These are phyloP conservation scores for Microdon myrmicae DNA, from an alignment of 2,888 invertebrate genomes.

Conservation along the genomic window DNA sequence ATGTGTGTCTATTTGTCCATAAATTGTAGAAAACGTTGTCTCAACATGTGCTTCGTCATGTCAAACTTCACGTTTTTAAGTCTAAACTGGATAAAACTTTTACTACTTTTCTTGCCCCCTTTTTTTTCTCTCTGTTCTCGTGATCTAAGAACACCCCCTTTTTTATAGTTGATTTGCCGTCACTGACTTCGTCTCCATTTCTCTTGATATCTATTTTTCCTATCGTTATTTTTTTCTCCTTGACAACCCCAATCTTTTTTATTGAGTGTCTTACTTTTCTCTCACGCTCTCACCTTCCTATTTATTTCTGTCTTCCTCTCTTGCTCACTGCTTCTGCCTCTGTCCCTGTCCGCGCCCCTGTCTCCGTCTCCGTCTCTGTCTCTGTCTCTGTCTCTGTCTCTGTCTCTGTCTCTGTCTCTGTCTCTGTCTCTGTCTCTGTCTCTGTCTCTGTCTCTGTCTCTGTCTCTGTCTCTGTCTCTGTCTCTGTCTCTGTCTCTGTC, in stretches of 20 bases:
- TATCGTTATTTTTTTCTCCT: neutral
- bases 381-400: constrained; percentile 4
- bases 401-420: constrained; percentile 1
- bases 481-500: constrained; percentile 1
- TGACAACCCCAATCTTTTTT: neutral
- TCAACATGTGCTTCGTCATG: too few species aligned
- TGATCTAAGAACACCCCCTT: too few species aligned
- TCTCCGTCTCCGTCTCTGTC: too few species aligned
- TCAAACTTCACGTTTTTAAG: too few species aligned
- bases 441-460: constrained; percentile 3
- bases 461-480: constrained; percentile 4
- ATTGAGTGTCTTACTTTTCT: neutral
- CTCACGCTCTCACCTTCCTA: neutral
- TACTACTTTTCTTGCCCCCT: too few species aligned
- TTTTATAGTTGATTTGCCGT: too few species aligned
- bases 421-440: constrained; percentile 1
- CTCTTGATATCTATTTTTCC: neutral
- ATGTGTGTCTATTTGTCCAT: too few species aligned
- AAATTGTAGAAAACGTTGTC: too few species aligned
- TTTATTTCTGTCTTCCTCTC: neutral
- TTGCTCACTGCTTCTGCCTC: neutral
- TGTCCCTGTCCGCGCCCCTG: too few species aligned
- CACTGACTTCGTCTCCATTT: neutral
- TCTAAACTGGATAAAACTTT: too few species aligned
- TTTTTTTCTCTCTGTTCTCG: too few species aligned